A percentile compares a stretch with the other conserved stretches of the same genome.
Evolutionary conservation across 2,113 vertebrate species (phyloP).

Genomic region (Seriola aureovittata): DNA sequence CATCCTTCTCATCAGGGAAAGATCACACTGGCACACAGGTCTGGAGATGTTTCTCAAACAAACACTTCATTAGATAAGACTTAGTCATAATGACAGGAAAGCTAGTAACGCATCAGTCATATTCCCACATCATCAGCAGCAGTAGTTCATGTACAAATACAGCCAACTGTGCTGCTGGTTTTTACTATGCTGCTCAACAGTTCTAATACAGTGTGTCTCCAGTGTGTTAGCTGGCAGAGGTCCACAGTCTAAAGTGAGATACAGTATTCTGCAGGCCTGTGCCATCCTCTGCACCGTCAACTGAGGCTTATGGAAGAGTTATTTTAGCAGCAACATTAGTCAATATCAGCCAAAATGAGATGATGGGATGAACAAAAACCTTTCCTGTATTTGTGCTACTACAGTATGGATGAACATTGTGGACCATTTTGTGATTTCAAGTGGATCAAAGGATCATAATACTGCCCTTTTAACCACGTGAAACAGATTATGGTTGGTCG

Average conservation of each 20-base stretch:
- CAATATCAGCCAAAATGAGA: slow-evolving; percentile 57
- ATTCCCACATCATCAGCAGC: slow-evolving; percentile 34
- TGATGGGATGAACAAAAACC: slow-evolving; percentile 37
- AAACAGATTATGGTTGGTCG: slow-evolving; percentile 52
- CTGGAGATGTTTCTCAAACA: slow-evolving; percentile 42
- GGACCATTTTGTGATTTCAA: slow-evolving; percentile 41
- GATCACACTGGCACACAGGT: slow-evolving; percentile 26
- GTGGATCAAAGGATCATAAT: slow-evolving; percentile 53
- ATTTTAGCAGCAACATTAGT: slow-evolving; percentile 60
- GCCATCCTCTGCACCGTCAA: slow-evolving; percentile 64
- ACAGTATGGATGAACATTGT: slow-evolving; percentile 30
- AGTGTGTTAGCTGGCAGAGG: slow-evolving; percentile 71
- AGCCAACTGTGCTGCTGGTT: slow-evolving; percentile 35
- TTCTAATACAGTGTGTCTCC: slow-evolving; percentile 64
- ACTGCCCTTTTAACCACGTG: slow-evolving; percentile 54
- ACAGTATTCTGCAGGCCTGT: slow-evolving; percentile 60
- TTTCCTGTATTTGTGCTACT: slow-evolving; percentile 28
- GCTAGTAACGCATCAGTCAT: slow-evolving; percentile 40
- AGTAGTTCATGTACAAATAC: slow-evolving; percentile 17
- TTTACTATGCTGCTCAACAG: slow-evolving; percentile 61
- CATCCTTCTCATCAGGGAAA: slow-evolving; percentile 37
- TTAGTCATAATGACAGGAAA: slow-evolving; percentile 23
- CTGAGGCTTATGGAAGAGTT: slow-evolving; percentile 52
- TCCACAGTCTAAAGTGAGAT: slow-evolving; percentile 75
- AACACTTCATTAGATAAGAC: slow-evolving; percentile 44